phyloP scores from a whole-genome alignment of 2,888 invertebrate genomes.

The Eupeodes latifasciatus region DNA sequence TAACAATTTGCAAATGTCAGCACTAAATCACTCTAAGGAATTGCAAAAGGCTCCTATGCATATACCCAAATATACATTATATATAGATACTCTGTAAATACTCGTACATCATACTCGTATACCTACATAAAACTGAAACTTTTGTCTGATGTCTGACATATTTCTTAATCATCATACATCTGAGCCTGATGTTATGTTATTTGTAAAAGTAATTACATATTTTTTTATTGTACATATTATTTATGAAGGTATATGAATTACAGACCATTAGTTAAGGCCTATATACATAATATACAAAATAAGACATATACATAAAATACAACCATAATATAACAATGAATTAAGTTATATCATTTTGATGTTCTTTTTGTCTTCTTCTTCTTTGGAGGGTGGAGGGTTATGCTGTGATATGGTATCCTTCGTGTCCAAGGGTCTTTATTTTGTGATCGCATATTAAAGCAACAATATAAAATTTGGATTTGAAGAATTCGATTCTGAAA shows the following conservation, averaged over 20 bases:
- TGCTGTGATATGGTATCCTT: no score
- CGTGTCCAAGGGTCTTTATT: background rate
- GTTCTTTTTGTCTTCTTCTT: background rate
- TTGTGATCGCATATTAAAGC: background rate
- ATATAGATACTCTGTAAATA: no score
- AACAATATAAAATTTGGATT: background rate
- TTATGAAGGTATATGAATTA: background rate
- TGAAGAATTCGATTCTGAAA: background rate
- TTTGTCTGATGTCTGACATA: constrained; percentile 1
- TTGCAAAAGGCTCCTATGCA: constrained; percentile 20
- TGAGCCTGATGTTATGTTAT: constrained; percentile 28
- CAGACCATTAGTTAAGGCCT: constrained; percentile 21
- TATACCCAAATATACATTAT: no score
- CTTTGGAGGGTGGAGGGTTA: background rate
- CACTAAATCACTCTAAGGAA: constrained; percentile 46
- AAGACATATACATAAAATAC: background rate
- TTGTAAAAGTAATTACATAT: constrained; percentile 34
- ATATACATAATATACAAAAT: background rate
- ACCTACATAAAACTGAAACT: background rate
- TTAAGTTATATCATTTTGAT: background rate
- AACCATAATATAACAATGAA: background rate
- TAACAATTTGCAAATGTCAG: constrained; percentile 50
- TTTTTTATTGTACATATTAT: background rate
- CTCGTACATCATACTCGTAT: no score
- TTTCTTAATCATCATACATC: constrained; percentile 14